phyloP scores from a whole-genome alignment of 2,797 vertebrate genomes.

The Molothrus ater region DNA sequence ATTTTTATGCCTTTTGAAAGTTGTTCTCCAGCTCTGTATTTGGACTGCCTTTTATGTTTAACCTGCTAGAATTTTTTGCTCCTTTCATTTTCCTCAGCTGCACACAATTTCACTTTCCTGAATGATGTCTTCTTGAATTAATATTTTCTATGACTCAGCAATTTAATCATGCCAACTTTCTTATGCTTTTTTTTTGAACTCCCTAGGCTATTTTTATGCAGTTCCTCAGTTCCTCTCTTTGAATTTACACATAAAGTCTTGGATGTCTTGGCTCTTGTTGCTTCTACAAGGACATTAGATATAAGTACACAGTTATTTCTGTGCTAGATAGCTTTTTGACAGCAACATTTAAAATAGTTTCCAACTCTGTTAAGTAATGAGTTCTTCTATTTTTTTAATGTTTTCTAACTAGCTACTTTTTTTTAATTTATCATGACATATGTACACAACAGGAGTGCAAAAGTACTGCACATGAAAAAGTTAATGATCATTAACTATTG shows the following conservation, averaged over 20 bases:
- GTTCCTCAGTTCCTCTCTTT: not conserved
- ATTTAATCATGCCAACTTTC: not conserved
- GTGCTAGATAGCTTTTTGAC: not conserved
- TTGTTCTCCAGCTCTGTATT: not conserved
- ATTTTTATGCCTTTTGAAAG: not conserved
- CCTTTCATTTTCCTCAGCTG: not conserved
- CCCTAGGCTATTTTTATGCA: not conserved
- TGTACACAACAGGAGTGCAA: not conserved
- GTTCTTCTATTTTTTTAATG: not conserved
- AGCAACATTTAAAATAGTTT: not conserved
- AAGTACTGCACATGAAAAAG: not conserved
- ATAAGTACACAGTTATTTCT: not conserved
- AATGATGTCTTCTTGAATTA: not conserved
- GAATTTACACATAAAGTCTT: not conserved
- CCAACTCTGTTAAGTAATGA: not conserved
- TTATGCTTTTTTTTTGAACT: not conserved
- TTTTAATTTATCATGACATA: not conserved
- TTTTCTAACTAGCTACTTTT: not conserved
- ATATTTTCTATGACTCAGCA: slow-evolving; percentile 4
- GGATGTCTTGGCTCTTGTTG: not conserved
- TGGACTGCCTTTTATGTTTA: not conserved
- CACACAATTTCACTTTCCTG: not conserved
- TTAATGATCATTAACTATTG: not conserved
- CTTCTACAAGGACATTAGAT: not conserved
- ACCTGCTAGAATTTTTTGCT: not conserved